Evolutionary conservation across 2,888 invertebrate genomes (phyloP).

Genomic region (Volucella inflata): DNA sequence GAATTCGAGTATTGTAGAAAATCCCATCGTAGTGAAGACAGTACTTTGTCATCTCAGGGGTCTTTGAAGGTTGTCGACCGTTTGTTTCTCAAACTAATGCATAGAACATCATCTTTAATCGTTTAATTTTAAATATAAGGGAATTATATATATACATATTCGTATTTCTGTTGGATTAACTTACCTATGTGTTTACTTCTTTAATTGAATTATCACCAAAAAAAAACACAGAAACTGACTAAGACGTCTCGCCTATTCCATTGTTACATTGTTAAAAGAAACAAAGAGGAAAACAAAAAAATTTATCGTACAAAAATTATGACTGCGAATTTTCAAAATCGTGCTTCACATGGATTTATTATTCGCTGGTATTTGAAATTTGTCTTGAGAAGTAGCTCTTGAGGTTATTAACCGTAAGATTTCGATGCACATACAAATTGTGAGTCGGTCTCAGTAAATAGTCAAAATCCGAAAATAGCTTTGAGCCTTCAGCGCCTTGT

Average conservation of each 20-base stretch:
- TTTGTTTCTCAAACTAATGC: no score
- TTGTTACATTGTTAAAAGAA: neutral
- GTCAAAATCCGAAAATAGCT: neutral
- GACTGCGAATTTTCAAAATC: constrained; percentile 8
- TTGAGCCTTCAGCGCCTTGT: neutral
- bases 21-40: neutral
- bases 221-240: constrained; percentile 4
- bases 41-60: constrained; percentile 1
- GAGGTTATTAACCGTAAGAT: constrained; percentile 3
- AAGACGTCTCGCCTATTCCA: neutral
- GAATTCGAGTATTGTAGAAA: neutral
- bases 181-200: neutral
- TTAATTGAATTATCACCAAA: constrained; percentile 51
- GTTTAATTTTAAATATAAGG: no score
- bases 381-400: neutral
- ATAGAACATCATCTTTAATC: no score
- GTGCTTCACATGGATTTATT: neutral
- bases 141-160: no score
- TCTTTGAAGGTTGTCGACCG: neutral
- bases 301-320: constrained; percentile 2
- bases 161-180: no score
- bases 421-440: neutral
- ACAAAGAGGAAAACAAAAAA: constrained; percentile 24
- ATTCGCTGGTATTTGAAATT: neutral
- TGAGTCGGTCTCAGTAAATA: no score